These are phyloP conservation scores for Odontamblyopus rebecca DNA, from an alignment of 2,797 vertebrate genomes.

Conservation along the genomic window DNA sequence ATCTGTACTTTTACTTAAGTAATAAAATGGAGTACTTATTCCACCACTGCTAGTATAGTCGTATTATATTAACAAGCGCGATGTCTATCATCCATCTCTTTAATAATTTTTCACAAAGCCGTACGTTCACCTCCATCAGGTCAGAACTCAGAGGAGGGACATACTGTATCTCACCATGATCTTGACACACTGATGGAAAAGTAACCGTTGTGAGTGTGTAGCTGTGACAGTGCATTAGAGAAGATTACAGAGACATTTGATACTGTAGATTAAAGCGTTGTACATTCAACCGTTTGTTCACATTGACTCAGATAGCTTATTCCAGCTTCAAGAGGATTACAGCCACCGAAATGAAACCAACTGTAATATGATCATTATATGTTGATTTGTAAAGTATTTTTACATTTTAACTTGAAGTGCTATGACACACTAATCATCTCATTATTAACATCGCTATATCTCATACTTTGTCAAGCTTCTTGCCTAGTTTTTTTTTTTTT, in stretches of 20 bases:
- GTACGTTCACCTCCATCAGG: not conserved
- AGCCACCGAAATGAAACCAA: not conserved
- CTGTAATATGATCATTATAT: not conserved
- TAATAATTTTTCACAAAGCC: not conserved
- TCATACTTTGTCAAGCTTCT: too few relatives aligned
- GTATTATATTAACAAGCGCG: not conserved
- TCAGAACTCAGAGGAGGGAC: too few relatives aligned
- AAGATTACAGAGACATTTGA: not conserved
- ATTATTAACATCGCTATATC: too few relatives aligned
- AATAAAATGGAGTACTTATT: too few relatives aligned
- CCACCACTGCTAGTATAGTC: too few relatives aligned
- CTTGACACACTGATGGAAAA: not conserved
- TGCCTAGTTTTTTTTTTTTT: too few relatives aligned
- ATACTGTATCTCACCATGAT: not conserved
- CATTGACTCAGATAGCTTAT: conserved; percentile 2
- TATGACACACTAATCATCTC: too few relatives aligned
- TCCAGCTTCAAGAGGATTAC: not conserved
- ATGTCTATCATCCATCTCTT: not conserved
- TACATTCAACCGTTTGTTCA: conserved; percentile 4
- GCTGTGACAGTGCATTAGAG: not conserved
- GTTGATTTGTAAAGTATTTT: not conserved
- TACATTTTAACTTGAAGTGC: too few relatives aligned
- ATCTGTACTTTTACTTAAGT: too few relatives aligned
- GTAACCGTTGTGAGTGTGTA: not conserved
- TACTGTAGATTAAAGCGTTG: not conserved